Percentiles rank a stretch among this genome's conserved stretches.
These are phyloP conservation scores for Phenganax subtilis DNA, from an alignment of 92 coral and sea anemone species.

Conservation along the genomic window DNA sequence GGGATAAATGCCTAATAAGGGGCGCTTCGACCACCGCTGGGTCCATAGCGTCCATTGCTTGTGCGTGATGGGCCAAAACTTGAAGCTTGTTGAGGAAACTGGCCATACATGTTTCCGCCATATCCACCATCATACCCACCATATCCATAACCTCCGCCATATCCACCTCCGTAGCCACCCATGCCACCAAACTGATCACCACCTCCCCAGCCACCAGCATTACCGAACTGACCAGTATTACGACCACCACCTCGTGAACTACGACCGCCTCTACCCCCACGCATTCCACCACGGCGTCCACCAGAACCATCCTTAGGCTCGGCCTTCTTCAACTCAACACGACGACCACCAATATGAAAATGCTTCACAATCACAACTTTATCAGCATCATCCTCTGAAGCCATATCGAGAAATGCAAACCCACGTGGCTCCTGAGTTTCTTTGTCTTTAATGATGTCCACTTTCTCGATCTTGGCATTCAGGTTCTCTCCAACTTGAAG, in stretches of 20 bases:
- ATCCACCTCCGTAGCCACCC: neutral
- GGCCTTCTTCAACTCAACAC: slow-evolving; percentile 90
- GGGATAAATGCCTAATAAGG: neutral
- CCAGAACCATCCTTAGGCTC: slow-evolving; percentile 54
- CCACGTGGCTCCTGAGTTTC: slow-evolving; percentile 43
- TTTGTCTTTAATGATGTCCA: slow-evolving; percentile 39
- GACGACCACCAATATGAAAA: slow-evolving; percentile 47
- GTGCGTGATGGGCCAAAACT: slow-evolving; percentile 68
- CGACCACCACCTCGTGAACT: slow-evolving; percentile 29
- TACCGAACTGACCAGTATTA: slow-evolving; percentile 28
- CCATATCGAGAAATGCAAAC: slow-evolving; percentile 54
- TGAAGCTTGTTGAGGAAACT: slow-evolving; percentile 61
- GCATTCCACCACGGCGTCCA: slow-evolving; percentile 43
- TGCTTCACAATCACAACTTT: slow-evolving; percentile 73
- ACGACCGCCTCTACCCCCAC: slow-evolving; percentile 55
- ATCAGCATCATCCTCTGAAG: slow-evolving; percentile 77
- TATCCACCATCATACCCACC: slow-evolving; percentile 24
- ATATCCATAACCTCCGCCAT: slow-evolving; percentile 19
- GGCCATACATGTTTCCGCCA: slow-evolving; percentile 44
- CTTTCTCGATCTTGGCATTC: slow-evolving; percentile 47
- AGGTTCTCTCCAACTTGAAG: slow-evolving; percentile 40
- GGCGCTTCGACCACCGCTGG: slow-evolving; percentile 60
- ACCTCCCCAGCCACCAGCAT: slow-evolving; percentile 40
- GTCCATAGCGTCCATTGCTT: slow-evolving; percentile 36
- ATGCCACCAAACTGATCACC: slow-evolving; percentile 48